Conservation (phyloP, 2,113 vertebrate genomes). For the Clarias gariepinus region DNA sequence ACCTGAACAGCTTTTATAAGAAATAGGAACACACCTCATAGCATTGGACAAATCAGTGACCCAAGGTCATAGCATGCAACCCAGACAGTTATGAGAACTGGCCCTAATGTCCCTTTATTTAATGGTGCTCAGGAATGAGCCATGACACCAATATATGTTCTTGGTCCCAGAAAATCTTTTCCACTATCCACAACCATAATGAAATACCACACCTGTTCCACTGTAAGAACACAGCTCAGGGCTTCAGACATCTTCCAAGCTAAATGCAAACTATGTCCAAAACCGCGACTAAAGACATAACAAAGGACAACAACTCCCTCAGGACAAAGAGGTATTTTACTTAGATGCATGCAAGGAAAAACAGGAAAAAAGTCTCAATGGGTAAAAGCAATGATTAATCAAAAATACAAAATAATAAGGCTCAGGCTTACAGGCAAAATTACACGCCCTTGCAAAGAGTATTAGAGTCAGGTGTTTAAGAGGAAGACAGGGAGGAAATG, state of each 20-base stretch:
- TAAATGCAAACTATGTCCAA: not conserved
- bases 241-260: not conserved
- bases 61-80: not conserved
- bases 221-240: slow-evolving; percentile 10
- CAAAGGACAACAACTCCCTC: not conserved
- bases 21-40: not conserved
- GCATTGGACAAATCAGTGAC: not conserved
- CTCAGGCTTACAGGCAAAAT: not conserved
- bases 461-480: slow-evolving; percentile 29
- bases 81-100: not conserved
- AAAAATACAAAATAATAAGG: not conserved
- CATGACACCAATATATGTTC: not conserved
- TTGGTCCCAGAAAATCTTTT: not conserved
- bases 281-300: not conserved
- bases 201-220: not conserved
- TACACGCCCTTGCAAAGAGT: slow-evolving; percentile 11
- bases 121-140: not conserved
- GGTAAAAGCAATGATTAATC: not conserved
- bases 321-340: not conserved
- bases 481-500: slow-evolving; percentile 19
- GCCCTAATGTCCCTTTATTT: not conserved
- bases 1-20: not conserved
- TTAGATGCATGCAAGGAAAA: not conserved
- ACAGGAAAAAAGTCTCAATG: not conserved
- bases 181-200: not conserved